Base-by-base conservation (phyloP, 1,140 invertebrate genomes). In the Diorhabda carinulata region DNA sequence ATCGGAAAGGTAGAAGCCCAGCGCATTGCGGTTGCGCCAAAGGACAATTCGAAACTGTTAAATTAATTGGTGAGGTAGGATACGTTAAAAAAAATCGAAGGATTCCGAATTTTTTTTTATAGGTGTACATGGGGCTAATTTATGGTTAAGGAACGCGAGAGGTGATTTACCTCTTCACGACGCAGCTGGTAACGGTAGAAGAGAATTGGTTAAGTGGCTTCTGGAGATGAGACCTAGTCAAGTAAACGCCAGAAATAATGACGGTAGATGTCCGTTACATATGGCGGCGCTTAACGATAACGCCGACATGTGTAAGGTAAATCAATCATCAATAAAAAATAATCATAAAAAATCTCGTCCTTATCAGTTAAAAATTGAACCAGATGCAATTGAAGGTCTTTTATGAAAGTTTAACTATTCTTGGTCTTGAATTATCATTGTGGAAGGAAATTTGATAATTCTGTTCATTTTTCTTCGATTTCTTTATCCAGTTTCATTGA, bases 161-260 rank as follows among this genome's bases (percentile, higher is more conserved):
- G 96, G 95, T 0, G 95, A 98, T 83, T 84, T 94, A 61, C 95
- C 96, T 0, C 81, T 98, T 9, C 98, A 99, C 80, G 97, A 99
- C 81, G 97, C 97, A 0, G 93, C 97, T 0, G 88, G 91, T 47
- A 96, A 94, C 0, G 95, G 96, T 3, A 86, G 95, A 69, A 89
- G 93, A 70, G 96, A 95, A 74, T 77, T 96, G 57, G 88, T 96
- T 0, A 86, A 89, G 76, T 98, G 95, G 95, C 82, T 98, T 5
- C 83, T 97, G 42, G 87, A 88, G 44, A 89, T 92, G 73, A 83
- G 92, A 68, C 92, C 93, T 0, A 91, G 92, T 59, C 89, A 93
- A 70, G 88, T 97, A 0, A 95, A 97, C 78, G 89, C 91, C 9
- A 88, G 92, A 7, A 98, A 98, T 78, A 93, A 94, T 74, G 95